Evolutionary conservation across 2,888 invertebrate species (phyloP), one percentile per base, ranked within the genome.

Genomic region (Hypolimnas misippus): DNA sequence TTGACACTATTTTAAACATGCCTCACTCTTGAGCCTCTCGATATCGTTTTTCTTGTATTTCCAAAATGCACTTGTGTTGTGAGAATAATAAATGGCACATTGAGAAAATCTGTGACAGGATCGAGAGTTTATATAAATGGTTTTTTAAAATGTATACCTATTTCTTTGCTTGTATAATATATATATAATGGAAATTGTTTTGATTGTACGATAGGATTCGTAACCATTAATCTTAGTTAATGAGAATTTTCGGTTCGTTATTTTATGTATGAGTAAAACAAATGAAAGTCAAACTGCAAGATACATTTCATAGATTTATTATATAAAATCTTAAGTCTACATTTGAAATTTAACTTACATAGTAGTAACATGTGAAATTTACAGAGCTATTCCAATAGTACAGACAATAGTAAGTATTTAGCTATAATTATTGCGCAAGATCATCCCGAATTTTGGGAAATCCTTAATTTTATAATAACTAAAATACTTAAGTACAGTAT

Each of bases 311-410:
- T 89, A 88, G 83, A 89, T 92, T 92, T 92, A 92, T 91, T 92
- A 90, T 92, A 92, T 89, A 92, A 92, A 92, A 91, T 88, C 92
- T 92, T 92, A 91, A 81, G 76, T 76, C 90, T 92, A 92, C 90
- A 81, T 84, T 84, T 80, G 82, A 89, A 86, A 82, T 84, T 84
- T 84, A 88, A 87, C 88, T 90, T 89, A 90, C 73, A 76, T 73
- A 81, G 72, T 84, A 89, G 83, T 91, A 90, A 91, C 90, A 89
- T 89, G 87, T 88, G 88, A 87, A 90, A 91, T 91, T 79, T 91
- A 91, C 90, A 91, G 86, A 86, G 79, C 87, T 88, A 88, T 85
- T 83, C 81, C 79, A 83, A 87, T 84, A 87, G 81, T 88, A 89
- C 83, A 89, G 87, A 85, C 84, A 84, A 81, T 87, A 89, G 83